A percentile compares a stretch with the other conserved stretches of the same genome.
These are phyloP conservation scores for Tricholaema leucomelas DNA, from an alignment of 2,113 vertebrate genomes.

Conservation along the genomic window DNA sequence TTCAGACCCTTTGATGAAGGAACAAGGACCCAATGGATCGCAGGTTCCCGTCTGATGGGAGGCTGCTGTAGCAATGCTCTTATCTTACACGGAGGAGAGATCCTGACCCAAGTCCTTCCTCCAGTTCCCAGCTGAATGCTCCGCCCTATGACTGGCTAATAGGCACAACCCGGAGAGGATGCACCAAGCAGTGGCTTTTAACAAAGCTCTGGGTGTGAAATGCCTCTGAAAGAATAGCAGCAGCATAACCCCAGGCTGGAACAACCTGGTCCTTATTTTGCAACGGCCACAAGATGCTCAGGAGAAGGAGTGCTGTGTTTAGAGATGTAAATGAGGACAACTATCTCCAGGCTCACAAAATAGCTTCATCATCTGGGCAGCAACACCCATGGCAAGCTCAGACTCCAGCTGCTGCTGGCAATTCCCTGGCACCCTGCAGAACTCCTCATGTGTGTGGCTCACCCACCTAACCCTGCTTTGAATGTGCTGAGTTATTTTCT, in stretches of 20 bases:
- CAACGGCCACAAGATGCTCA: not conserved
- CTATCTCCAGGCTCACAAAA: not conserved
- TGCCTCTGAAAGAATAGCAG: not conserved
- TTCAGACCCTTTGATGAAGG: not conserved
- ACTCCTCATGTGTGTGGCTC: accelerated
- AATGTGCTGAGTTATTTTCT: not conserved
- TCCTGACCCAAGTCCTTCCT: not conserved
- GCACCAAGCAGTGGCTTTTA: not conserved
- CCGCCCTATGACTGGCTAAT: not conserved
- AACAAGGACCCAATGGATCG: not conserved
- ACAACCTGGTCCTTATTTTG: not conserved
- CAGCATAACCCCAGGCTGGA: not conserved
- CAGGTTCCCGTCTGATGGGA: not conserved
- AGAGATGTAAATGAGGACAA: not conserved
- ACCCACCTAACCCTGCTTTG: not conserved
- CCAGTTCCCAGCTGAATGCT: not conserved
- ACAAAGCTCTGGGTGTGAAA: not conserved
- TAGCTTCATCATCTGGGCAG: not conserved
- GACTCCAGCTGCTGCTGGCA: not conserved
- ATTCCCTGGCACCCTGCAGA: not conserved
- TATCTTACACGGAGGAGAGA: accelerated
- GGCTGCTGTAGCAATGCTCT: not conserved
- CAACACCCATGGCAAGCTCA: not conserved
- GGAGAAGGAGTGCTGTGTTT: not conserved
- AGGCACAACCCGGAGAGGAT: too few species aligned